Evolutionary conservation across 2,113 vertebrate species (phyloP).

Genomic region (Actenoides lindsayi): DNA sequence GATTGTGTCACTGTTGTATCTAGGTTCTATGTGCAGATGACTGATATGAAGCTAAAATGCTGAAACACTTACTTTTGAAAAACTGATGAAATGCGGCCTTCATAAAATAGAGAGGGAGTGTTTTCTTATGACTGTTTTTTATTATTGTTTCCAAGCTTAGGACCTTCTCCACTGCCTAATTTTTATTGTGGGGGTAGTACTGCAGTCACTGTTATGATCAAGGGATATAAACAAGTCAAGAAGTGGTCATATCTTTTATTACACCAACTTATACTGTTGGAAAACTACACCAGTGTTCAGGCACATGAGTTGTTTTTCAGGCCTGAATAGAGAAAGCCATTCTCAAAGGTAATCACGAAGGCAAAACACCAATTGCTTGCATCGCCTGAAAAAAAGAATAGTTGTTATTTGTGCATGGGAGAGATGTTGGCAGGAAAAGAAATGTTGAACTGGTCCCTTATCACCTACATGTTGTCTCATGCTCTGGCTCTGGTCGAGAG

Average conservation of each 20-base stretch:
- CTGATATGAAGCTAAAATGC: not conserved
- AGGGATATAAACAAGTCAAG: not conserved
- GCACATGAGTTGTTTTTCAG: not conserved
- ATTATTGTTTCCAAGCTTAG: not conserved
- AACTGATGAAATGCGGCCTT: not conserved
- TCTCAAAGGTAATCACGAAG: not conserved
- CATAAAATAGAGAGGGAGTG: not conserved
- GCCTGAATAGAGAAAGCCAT: not conserved
- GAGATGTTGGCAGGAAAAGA: not conserved
- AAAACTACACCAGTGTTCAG: not conserved
- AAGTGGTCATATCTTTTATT: not conserved
- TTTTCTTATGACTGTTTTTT: not conserved
- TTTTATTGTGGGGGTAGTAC: not conserved
- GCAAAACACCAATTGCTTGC: not conserved
- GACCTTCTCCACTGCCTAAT: not conserved
- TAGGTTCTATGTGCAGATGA: not conserved
- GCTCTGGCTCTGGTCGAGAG: not conserved
- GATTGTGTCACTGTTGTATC: not conserved
- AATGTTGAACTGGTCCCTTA: not conserved
- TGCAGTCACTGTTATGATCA: not conserved
- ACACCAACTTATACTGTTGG: not conserved
- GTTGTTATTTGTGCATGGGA: not conserved
- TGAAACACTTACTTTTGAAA: not conserved
- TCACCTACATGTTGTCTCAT: fast-evolving
- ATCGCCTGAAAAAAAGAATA: not conserved